Base-by-base conservation (phyloP, 2,113 vertebrate species). In the Thymallus thymallus region DNA sequence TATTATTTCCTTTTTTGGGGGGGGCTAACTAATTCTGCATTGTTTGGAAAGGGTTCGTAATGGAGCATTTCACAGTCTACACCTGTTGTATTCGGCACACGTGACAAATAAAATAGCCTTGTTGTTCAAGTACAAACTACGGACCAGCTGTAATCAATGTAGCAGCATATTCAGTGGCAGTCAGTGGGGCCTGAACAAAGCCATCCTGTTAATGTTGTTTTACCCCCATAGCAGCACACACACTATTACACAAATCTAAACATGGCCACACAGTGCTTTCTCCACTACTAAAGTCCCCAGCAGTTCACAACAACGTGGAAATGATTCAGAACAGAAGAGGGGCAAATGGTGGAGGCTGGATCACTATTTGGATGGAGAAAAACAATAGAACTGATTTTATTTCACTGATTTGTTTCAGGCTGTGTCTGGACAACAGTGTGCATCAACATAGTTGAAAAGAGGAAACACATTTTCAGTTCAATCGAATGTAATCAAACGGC, bases 241-340 rank as follows among this genome's bases (percentile, higher is more conserved):
- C 80, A 68, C 83, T 29, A 55, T 62, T 20, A 69, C 22, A 29
- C 45, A n/a, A 20, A 29, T 41, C 23, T 66, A 68, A 41, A 68
- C 35, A 68, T 1, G 1, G 23, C n/a, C 24, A 30, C 58, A 61
- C n/a, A 61, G 58, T 64, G 60, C 24, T 68, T 72, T 23, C 71
- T 22, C 62, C 23, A 64, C 12, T 41, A 66, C 78, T 63, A 70
- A 77, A 75, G 75, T 24, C 58, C 71, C 76, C 85, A 77, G 85
- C 85, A 6, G 13, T 83, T 83, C 56, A 80, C 74, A 80, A 80
- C 85, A 81, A 82, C n/a, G 77, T 80, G 86, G 73, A 84, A 86
- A 80, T 78, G 79, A 68, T 75, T 84, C 83, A 79, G 58, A 74
- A 45, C 20, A 46, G 55, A 74, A 45, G 5, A 46, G 9, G 45